Evolutionary conservation across 1,140 invertebrate species (phyloP).

Genomic region (Anastrepha ludens): DNA sequence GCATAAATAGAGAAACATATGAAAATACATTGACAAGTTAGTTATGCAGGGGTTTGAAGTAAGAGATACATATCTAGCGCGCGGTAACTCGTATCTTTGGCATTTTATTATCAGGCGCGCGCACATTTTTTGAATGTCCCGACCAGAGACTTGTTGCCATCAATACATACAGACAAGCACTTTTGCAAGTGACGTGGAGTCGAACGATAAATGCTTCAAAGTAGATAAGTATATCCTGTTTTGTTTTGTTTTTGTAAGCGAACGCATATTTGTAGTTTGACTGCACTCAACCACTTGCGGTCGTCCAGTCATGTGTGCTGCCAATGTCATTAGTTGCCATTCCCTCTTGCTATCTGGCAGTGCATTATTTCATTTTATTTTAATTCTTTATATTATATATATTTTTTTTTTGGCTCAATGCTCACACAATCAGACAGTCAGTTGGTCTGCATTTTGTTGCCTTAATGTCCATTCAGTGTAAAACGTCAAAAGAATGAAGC

Average conservation of each 20-base stretch:
- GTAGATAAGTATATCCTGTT: too few relatives aligned
- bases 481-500: slow-evolving; percentile 45
- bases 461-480: slow-evolving; percentile 29
- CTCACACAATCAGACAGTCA: slow-evolving; percentile 15
- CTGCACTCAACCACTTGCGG: slow-evolving; percentile 16
- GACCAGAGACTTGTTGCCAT: neutral
- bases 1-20: too few relatives aligned
- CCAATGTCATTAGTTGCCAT: slow-evolving; percentile 21
- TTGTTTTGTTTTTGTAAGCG: too few relatives aligned
- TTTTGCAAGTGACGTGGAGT: neutral
- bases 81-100: slow-evolving; percentile 44
- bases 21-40: neutral
- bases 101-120: slow-evolving; percentile 35
- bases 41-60: neutral
- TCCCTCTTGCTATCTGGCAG: neutral
- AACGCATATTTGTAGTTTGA: neutral
- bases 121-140: neutral
- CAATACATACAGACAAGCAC: neutral
- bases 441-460: slow-evolving; percentile 26
- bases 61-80: slow-evolving; percentile 39
- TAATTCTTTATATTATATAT: neutral
- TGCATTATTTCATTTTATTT: neutral
- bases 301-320: slow-evolving; percentile 16
- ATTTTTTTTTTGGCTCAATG: neutral
- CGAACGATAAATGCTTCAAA: neutral